A percentile compares a stretch with the other conserved stretches of the same genome.
phyloP scores from a whole-genome alignment of 35 echinoderm and acorn worm species.

The Eucidaris tribuloides region DNA sequence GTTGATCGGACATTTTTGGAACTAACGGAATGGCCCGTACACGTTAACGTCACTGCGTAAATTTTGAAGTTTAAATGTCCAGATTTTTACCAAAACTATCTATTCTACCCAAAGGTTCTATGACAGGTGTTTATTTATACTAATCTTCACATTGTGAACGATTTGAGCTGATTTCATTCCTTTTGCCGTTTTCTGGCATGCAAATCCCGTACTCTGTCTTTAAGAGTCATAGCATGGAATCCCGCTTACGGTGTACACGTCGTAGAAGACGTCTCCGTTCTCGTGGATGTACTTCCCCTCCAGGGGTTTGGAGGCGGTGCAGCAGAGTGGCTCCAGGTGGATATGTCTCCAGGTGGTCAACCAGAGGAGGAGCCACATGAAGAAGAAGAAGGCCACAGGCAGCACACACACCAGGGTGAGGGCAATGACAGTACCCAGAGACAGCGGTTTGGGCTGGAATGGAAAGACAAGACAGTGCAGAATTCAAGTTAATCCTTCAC shows the following conservation, averaged over 20 bases:
- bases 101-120: background rate
- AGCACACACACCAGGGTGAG: slow-evolving; percentile 8
- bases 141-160: background rate
- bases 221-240: background rate
- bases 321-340: slow-evolving; percentile 44
- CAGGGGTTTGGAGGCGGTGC: background rate
- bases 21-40: no score
- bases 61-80: background rate
- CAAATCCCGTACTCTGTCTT: no score
- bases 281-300: background rate
- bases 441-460: slow-evolving; percentile 31
- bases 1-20: no score
- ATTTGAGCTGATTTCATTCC: background rate
- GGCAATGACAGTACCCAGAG: slow-evolving; percentile 26
- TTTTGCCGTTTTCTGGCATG: background rate
- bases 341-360: slow-evolving; percentile 73
- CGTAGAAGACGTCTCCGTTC: slow-evolving; percentile 23
- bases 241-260: background rate
- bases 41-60: no score
- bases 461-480: background rate
- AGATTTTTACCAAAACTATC: background rate
- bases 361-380: slow-evolving; percentile 44
- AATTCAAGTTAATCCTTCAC: no score
- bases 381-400: slow-evolving; percentile 27
- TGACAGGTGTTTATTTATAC: background rate